Conservation (phyloP, 2,113 vertebrate species). For the Colossoma macropomum region DNA sequence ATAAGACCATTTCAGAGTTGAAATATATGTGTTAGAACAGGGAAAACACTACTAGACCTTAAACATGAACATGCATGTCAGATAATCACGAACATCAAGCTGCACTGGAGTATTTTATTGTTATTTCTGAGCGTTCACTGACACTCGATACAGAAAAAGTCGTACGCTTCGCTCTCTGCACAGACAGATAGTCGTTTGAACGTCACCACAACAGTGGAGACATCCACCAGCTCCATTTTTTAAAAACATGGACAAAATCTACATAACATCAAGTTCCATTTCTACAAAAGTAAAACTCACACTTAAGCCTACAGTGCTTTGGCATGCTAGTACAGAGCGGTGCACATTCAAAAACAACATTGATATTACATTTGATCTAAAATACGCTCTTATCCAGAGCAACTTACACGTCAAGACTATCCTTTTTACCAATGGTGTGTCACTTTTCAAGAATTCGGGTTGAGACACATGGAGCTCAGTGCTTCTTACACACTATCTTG, state of each 20-base stretch:
- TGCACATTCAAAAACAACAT: constrained; percentile 18
- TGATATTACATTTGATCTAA: background rate
- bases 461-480: constrained; percentile 10
- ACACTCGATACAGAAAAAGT: constrained; percentile 26
- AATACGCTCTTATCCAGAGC: constrained; percentile 45
- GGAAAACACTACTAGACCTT: background rate
- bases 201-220: background rate
- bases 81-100: background rate
- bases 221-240: background rate
- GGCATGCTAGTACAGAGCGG: constrained; percentile 22
- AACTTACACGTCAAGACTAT: constrained; percentile 40
- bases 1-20: background rate
- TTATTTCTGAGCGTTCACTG: constrained; percentile 16
- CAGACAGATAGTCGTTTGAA: background rate
- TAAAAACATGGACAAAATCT: constrained; percentile 8
- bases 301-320: constrained; percentile 7
- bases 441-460: background rate
- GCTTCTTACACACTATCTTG: constrained; percentile 30
- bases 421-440: constrained; percentile 28
- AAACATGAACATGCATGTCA: background rate
- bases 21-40: background rate
- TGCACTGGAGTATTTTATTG: constrained; percentile 33
- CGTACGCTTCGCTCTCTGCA: background rate
- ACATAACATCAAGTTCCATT: constrained; percentile 10
- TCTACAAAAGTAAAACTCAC: constrained; percentile 37